Percentiles rank a stretch among this genome's conserved stretches.
Conservation (phyloP, 2,888 invertebrate species). For the Ptychoptera contaminata region DNA sequence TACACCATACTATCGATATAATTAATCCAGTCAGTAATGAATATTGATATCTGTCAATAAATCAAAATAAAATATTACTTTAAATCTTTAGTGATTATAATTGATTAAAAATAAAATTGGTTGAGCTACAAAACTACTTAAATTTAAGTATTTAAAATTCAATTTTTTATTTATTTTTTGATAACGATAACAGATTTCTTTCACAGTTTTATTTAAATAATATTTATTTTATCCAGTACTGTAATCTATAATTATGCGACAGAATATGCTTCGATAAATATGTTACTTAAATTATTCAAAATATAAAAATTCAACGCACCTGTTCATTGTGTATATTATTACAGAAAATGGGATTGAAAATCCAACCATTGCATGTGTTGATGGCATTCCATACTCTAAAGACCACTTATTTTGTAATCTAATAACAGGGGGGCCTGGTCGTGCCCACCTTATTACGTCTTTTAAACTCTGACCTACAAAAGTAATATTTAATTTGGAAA, state of each 20-base stretch:
- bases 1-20: slow-evolving; percentile 52
- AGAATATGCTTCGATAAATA: neutral
- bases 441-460: slow-evolving; percentile 73
- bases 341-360: slow-evolving; percentile 77
- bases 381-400: slow-evolving; percentile 88
- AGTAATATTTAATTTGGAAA: slow-evolving; percentile 2
- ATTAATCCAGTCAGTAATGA: slow-evolving; percentile 39
- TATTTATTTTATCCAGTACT: no score
- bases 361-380: slow-evolving; percentile 86
- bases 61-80: neutral
- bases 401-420: slow-evolving; percentile 78
- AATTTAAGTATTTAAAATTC: neutral
- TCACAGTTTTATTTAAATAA: no score
- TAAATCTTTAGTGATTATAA: neutral
- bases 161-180: neutral
- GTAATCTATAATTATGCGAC: no score
- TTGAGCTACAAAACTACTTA: no score
- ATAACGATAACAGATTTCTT: neutral
- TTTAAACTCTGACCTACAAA: slow-evolving; percentile 68
- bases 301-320: slow-evolving; percentile 9
- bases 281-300: slow-evolving; percentile 1
- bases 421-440: slow-evolving; percentile 72
- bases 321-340: slow-evolving; percentile 57
- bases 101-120: neutral
- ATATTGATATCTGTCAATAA: slow-evolving; percentile 48